Evolutionary conservation across 2,888 invertebrate species (phyloP).

Genomic region (Drosophila prolongata): DNA sequence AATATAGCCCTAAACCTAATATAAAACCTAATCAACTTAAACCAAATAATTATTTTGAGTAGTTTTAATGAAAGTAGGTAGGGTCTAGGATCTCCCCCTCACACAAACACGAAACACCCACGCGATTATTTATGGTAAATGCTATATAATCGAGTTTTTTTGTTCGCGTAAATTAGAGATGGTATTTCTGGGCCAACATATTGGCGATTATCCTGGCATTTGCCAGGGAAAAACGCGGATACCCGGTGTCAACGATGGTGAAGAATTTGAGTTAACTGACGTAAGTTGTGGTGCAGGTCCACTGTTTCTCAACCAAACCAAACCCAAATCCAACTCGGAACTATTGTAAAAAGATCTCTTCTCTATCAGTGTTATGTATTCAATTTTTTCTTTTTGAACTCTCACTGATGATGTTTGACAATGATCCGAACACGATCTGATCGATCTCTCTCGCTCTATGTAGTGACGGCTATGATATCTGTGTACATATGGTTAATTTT

Average conservation of each 20-base stretch:
- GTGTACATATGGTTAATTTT: constrained; percentile 83
- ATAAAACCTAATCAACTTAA: constrained; percentile 37
- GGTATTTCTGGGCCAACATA: constrained; percentile 92
- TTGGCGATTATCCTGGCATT: constrained; percentile 95
- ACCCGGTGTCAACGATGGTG: constrained; percentile 96
- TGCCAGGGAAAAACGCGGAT: constrained; percentile 97
- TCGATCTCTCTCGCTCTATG: constrained; percentile 44
- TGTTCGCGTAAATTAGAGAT: constrained; percentile 87
- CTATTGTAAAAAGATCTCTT: constrained; percentile 64
- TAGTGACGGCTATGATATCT: constrained; percentile 56
- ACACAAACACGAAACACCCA: constrained; percentile 22
- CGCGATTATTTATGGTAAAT: constrained; percentile 6
- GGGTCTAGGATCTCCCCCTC: constrained; percentile 10
- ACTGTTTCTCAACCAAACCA: constrained; percentile 26
- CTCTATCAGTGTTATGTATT: constrained; percentile 45
- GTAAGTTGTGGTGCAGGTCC: constrained; percentile 87
- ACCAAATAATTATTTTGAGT: constrained; percentile 7
- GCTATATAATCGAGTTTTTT: constrained; percentile 34
- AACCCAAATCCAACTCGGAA: constrained; percentile 38
- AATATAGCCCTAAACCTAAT: constrained; percentile 32
- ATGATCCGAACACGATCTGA: constrained; percentile 56
- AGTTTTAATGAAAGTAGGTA: constrained; percentile 14
- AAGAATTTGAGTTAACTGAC: constrained; percentile 94
- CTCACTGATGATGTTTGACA: constrained; percentile 56
- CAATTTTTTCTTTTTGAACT: constrained; percentile 41